Base-by-base conservation (phyloP, 2,113 vertebrate species). In the Ptyas mucosa region DNA sequence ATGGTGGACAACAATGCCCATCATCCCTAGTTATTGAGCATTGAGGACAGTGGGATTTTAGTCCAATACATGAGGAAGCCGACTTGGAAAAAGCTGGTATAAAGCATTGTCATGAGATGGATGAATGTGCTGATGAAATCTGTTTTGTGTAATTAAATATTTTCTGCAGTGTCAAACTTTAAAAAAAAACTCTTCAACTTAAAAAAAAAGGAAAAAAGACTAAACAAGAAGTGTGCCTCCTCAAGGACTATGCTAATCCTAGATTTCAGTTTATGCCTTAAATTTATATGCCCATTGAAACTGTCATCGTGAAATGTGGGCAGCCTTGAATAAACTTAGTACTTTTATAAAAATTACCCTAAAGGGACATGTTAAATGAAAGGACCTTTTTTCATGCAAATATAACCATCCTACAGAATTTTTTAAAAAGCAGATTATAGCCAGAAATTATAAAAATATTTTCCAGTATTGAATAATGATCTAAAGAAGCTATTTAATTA, bases 221-320 rank as follows among this genome's bases (percentile, higher is more conserved):
- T 43, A 81, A 89, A 94, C 12, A 5, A 95, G 93, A 93, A 8
- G 23, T 34, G 54, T 90, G 87, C 64, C 34, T 0, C 1, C 85
- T 24, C 43, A 94, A 95, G 87, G 94, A 87, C 24, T 91, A 94
- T 96, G 92, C 39, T 95, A 95, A 95, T 49, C 46, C 3, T 8
- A 89, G 88, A 95, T 93, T 95, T 93, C 75, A 89, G 69, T 58
- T 95, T 95, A 88, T 18, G 92, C 87, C 88, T 94, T 75, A 94
- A 90, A 95, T 95, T 95, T 95, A 75, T 57, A 91, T 92, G 89
- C 29, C 89, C 75, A 90, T 64, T 94, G 95, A 97, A 97, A 95
- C 88, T 88, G 93, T 93, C 92, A 95, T 91, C 39, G 75, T 92
- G 89, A 95, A 94, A 96, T 43, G 92, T 15, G 94, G 81, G 94